These are phyloP conservation scores for Arctia plantaginis DNA, from an alignment of 2,888 invertebrate genomes.

Conservation along the genomic window DNA sequence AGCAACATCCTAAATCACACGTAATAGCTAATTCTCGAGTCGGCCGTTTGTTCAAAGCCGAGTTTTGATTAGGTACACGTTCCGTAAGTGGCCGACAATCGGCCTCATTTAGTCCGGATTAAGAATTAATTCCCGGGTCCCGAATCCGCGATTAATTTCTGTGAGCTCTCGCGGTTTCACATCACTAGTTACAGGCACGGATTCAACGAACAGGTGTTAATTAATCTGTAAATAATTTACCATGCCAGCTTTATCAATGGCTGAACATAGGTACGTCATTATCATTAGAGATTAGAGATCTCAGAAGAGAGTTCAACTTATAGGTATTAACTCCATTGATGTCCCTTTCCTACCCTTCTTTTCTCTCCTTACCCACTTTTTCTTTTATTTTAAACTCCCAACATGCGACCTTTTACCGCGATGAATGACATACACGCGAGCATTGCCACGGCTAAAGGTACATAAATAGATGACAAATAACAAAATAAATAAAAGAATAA, in stretches of 20 bases:
- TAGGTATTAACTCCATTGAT: no score
- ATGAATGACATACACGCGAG: no score
- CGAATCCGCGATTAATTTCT: constrained; percentile 64
- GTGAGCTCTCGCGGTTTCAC: constrained; percentile 45
- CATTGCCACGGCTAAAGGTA: no score
- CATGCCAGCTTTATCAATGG: neutral
- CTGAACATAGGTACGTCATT: neutral
- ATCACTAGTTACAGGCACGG: constrained; percentile 55
- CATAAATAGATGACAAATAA: neutral
- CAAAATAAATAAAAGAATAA: neutral
- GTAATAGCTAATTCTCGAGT: constrained; percentile 47
- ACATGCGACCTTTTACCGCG: no score
- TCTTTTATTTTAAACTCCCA: no score
- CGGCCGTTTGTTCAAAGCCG: constrained; percentile 42
- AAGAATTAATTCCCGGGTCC: constrained; percentile 64
- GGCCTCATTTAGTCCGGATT: constrained; percentile 64
- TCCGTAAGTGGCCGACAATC: constrained; percentile 60
- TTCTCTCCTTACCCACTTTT: no score
- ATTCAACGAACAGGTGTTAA: constrained; percentile 35
- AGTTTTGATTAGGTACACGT: constrained; percentile 55
- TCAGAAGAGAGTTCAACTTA: no score
- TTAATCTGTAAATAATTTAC: neutral
- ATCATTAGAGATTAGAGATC: no score
- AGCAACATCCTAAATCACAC: constrained; percentile 48
- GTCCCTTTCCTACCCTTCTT: no score